Evolutionary conservation across 2,113 vertebrate genomes (phyloP), one percentile per base, ranked within the genome.

Genomic region (Athene noctua): DNA sequence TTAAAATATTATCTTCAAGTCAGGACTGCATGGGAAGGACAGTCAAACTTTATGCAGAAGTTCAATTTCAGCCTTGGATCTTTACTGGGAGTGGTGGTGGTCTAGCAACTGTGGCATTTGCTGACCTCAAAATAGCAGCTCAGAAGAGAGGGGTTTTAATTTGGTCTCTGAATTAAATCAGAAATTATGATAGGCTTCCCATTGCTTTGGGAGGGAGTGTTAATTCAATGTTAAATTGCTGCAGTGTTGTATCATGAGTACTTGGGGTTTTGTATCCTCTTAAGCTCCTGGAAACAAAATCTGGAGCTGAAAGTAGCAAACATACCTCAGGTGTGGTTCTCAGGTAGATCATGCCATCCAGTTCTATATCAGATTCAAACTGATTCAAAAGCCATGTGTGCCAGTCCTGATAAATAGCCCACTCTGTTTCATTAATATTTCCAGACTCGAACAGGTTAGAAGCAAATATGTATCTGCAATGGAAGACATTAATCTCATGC

Each of bases 331-430:
- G 98, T 29, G 98, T 97, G 15, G 98, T 98, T 77, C 98, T 96
- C 58, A 99, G 97, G 93, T 99, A 99, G 97, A 99, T 98, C 59
- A 99, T 98, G 73, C 97, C 99, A 23, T 99, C 98, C 29, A 99
- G 96, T 77, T 98, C 98, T 47, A 98, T 81, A 36, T 98, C 96
- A 0, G 95, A 62, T 92, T 98, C 97, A 96, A 98, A 99, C 92
- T 98, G 97, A 11, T 97, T 98, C 71, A 98, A 93, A 72, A 99
- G 94, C 99, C 99, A 99, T 6, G 97, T 90, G 91, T 99, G 98
- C 98, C 98, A 99, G 96, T 99, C 98, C 94, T 99, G 98, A 80
- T 99, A 99, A 52, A 99, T 97, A 6, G 97, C 95, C 98, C 98
- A 99, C 86, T 99, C 99, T 0, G 98, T 98, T 93, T 99, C 99